Conservation (phyloP, 2,797 vertebrate species). For the Austrolebias charrua region DNA sequence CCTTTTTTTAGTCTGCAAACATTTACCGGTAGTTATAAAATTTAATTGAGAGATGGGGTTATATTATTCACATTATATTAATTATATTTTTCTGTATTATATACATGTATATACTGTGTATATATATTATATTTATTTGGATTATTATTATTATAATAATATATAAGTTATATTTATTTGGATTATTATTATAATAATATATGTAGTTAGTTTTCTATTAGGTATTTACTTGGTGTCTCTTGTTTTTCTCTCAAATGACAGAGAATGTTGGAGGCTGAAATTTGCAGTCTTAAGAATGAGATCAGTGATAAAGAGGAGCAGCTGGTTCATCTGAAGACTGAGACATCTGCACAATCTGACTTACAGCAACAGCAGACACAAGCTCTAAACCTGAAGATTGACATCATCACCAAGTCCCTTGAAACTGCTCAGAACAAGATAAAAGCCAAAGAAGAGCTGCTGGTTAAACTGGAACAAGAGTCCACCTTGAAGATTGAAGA, state of each 20-base stretch:
- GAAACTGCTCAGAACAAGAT: constrained; percentile 38
- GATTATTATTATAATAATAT: no score
- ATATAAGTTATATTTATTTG: no score
- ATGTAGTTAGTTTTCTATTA: background rate
- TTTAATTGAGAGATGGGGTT: background rate
- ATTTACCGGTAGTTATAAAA: background rate
- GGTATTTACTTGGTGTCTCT: background rate
- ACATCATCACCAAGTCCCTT: constrained; percentile 28
- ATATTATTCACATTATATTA: no score
- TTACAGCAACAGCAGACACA: constrained; percentile 35
- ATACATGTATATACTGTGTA: no score
- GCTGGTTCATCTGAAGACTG: constrained; percentile 34
- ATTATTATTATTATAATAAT: no score
- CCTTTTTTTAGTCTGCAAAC: background rate
- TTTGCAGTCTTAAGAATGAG: constrained; percentile 44
- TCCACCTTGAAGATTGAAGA: constrained; percentile 23
- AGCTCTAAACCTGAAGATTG: constrained; percentile 20
- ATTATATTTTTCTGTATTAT: no score
- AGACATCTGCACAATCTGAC: constrained; percentile 21
- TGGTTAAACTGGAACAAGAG: constrained; percentile 43
- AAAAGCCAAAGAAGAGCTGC: constrained; percentile 38
- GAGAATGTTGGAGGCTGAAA: constrained; percentile 59
- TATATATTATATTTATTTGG: no score
- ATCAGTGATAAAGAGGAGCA: constrained; percentile 47
- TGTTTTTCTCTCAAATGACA: constrained; percentile 29